Base-by-base conservation (phyloP, 1,140 invertebrate species). In the Nasonia longicornis region DNA sequence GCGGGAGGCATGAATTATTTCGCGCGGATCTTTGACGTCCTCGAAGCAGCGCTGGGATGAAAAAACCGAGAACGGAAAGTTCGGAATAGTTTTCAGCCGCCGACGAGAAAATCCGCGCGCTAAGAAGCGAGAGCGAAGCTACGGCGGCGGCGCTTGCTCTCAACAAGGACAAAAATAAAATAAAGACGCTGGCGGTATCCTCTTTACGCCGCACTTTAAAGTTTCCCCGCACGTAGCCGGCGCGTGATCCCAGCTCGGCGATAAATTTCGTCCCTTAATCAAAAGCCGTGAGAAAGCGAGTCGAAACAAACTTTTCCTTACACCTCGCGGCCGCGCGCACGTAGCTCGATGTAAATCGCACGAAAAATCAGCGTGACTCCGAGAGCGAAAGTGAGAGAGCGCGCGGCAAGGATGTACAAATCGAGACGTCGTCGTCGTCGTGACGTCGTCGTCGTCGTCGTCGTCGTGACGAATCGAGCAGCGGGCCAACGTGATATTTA, bases 201-300 rank as follows among this genome's bases (percentile, higher is more conserved):
- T 58, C 52, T 58, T 48, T 12, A 6, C 31, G 4, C 20, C 45
- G 26, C 26, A 77, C 38, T 66, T 69, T 52, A 78, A 78, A 78
- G 45, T 78, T 78, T 69, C 29, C 31, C 26, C 11, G 14, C 64
- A 16, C 26, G 26, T 64, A 26, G 63, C 20, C 2, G 20, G 66
- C 11, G 12, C 45, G 67, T 70, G 14, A 70, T 78, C 42, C 14
- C 52, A 12, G 66, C 26, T n/a, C 3, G 22, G n/a, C 66, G 31
- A 72, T 79, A 79, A 72, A 79, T 79, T 72, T 72, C 52, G 22
- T 66, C 8, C 58, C 52, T 79, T 79, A 71, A 79, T 79, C 52
- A 79, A 72, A 79, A 35, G 16, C 20, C 6, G 48, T 63, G 16
- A 2, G 52, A 20, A 31, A 75, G 26, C 1, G 35, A 42, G 29